Percentiles rank a stretch among this genome's conserved stretches.
phyloP scores from a whole-genome alignment of 2,113 vertebrate genomes.

The Potamarius usumacintae region DNA sequence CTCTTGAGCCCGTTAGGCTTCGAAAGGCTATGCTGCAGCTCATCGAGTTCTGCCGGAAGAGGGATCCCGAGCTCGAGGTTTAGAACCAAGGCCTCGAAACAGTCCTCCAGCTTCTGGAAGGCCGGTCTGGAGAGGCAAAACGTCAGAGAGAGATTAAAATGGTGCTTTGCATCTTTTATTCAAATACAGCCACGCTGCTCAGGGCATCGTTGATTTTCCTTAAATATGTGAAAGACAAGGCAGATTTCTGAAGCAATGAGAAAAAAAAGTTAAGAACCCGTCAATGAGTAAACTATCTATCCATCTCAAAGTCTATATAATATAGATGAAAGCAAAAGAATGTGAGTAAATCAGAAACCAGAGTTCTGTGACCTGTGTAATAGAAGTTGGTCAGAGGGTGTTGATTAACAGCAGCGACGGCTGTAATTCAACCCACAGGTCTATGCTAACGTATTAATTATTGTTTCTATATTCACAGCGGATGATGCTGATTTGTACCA shows the following conservation, averaged over 20 bases:
- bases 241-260: background rate
- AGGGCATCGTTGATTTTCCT: background rate
- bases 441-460: background rate
- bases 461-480: background rate
- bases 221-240: background rate
- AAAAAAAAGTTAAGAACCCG: background rate
- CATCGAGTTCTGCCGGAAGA: conserved; percentile 88
- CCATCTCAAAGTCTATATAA: no score
- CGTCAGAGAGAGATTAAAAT: background rate
- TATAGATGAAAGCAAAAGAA: background rate
- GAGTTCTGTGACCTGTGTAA: background rate
- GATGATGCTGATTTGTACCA: no score
- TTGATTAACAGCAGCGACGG: background rate
- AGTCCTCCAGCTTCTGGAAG: conserved; percentile 94
- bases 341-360: background rate
- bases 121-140: conserved; percentile 75
- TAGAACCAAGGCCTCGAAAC: conserved; percentile 86
- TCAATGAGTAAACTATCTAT: background rate
- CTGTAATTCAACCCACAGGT: background rate
- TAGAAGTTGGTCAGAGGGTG: background rate
- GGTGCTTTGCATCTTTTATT: background rate
- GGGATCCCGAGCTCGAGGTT: conserved; percentile 92
- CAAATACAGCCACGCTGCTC: background rate
- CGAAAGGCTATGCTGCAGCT: conserved; percentile 81
- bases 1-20: conserved; percentile 63